A percentile compares a stretch with the other conserved stretches of the same genome.
phyloP scores from a whole-genome alignment of 2,797 vertebrate genomes.

The Pangasius sanitwongsei region DNA sequence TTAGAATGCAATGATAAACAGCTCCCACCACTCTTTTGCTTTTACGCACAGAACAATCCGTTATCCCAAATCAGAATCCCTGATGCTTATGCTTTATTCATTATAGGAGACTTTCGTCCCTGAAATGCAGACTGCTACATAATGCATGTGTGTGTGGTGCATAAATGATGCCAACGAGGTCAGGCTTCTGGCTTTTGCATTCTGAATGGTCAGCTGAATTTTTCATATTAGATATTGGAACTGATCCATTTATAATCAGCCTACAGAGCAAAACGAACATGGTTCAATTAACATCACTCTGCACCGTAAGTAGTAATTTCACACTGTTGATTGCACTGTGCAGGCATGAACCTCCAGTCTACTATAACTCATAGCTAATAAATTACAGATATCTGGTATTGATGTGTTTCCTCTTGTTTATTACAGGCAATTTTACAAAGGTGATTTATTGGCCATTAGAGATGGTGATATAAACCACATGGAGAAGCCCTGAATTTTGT shows the following conservation, averaged over 20 bases:
- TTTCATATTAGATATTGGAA: background rate
- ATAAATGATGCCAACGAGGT: conserved; percentile 1
- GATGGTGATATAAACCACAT: background rate
- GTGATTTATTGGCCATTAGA: conserved; percentile 6
- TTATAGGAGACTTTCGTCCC: conserved; percentile 22
- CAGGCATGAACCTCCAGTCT: conserved; percentile 3
- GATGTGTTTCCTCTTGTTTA: conserved; percentile 3
- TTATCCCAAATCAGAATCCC: background rate
- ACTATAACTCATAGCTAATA: background rate
- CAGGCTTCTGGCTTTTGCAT: background rate
- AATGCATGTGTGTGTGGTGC: conserved; percentile 36
- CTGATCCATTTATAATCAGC: conserved; percentile 1
- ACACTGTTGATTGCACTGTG: conserved; percentile 13
- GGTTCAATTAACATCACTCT: conserved; percentile 14
- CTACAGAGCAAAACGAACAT: background rate
- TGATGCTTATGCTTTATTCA: conserved; percentile 39
- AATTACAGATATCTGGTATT: background rate
- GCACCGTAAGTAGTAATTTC: conserved; percentile 2
- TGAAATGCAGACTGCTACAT: conserved; percentile 21
- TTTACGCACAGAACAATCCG: background rate
- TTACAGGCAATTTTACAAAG: background rate
- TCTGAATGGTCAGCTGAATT: background rate
- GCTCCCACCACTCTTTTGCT: conserved; percentile 1
- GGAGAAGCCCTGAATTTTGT: background rate
- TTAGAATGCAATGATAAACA: conserved; percentile 33